Evolutionary conservation across 2,888 invertebrate species (phyloP).

Genomic region (Lycaena phlaeas): DNA sequence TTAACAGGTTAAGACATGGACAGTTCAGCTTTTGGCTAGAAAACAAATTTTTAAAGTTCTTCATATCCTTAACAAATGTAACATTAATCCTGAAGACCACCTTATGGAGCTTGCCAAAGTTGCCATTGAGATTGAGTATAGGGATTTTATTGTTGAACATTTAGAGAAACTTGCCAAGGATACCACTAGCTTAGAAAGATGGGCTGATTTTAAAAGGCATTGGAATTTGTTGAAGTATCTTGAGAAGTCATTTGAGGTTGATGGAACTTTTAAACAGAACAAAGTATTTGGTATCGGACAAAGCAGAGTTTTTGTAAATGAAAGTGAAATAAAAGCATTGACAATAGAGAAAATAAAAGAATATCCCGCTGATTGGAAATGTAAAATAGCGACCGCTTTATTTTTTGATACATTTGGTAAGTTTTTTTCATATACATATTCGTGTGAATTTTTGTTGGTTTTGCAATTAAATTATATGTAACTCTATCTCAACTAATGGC

Average conservation of each 20-base stretch:
- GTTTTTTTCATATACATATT: slow-evolving; percentile 19
- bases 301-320: slow-evolving; percentile 55
- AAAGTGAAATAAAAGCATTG: slow-evolving; percentile 61
- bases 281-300: slow-evolving; percentile 58
- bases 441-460: too few relatives aligned
- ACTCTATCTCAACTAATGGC: too few relatives aligned
- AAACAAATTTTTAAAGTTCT: slow-evolving; percentile 78
- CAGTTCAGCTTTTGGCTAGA: slow-evolving; percentile 72
- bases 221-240: slow-evolving; percentile 57
- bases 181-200: slow-evolving; percentile 37
- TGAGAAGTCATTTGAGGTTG: slow-evolving; percentile 62
- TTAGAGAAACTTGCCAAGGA: slow-evolving; percentile 67
- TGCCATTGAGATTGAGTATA: slow-evolving; percentile 70
- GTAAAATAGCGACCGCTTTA: slow-evolving; percentile 67
- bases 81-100: slow-evolving; percentile 70
- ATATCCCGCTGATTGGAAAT: slow-evolving; percentile 67
- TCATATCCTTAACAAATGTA: slow-evolving; percentile 76
- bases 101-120: slow-evolving; percentile 72
- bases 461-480: too few relatives aligned
- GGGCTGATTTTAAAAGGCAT: slow-evolving; percentile 50
- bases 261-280: slow-evolving; percentile 63
- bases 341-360: slow-evolving; percentile 60
- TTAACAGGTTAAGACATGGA: slow-evolving; percentile 75
- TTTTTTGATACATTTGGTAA: slow-evolving; percentile 74
- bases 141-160: slow-evolving; percentile 79